Percentiles rank a stretch among this genome's conserved stretches.
These are phyloP conservation scores for Sialis lutaria DNA, from an alignment of 2,888 invertebrate genomes.

Conservation along the genomic window DNA sequence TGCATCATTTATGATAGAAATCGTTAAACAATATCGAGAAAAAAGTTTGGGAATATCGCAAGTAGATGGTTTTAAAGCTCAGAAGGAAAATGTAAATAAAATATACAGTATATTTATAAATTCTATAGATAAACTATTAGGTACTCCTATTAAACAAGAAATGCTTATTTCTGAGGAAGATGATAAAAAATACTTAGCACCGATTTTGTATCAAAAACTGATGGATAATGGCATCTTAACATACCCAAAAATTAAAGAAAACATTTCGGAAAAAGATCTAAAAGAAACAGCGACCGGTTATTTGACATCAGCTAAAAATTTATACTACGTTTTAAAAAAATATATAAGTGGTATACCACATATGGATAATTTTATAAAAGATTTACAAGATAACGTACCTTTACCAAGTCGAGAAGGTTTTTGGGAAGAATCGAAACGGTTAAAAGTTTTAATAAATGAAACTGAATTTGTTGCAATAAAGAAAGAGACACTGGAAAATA, in stretches of 20 bases:
- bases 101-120: slow-evolving; percentile 9
- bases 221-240: slow-evolving; percentile 1
- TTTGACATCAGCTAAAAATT: slow-evolving; percentile 1
- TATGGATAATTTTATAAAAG: slow-evolving; percentile 4
- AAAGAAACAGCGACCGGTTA: slow-evolving; percentile 2
- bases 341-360: background rate
- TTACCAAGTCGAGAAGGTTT: slow-evolving; percentile 10
- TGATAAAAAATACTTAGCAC: slow-evolving; percentile 6
- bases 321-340: background rate
- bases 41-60: slow-evolving; percentile 7
- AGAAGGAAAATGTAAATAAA: slow-evolving; percentile 9
- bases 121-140: slow-evolving; percentile 10
- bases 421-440: slow-evolving; percentile 9
- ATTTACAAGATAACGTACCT: slow-evolving; percentile 5
- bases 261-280: slow-evolving; percentile 4
- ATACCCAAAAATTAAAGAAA: slow-evolving; percentile 1
- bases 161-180: slow-evolving; percentile 5
- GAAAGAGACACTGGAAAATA: slow-evolving; percentile 5
- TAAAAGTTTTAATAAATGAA: slow-evolving; percentile 8
- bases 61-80: slow-evolving; percentile 11
- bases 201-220: slow-evolving; percentile 7
- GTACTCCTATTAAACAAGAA: slow-evolving; percentile 7
- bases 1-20: no score
- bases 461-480: slow-evolving; percentile 9
- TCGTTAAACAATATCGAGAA: no score